Evolutionary conservation across 2,888 invertebrate genomes (phyloP).

Genomic region (Zaprionus bogoriensis): DNA sequence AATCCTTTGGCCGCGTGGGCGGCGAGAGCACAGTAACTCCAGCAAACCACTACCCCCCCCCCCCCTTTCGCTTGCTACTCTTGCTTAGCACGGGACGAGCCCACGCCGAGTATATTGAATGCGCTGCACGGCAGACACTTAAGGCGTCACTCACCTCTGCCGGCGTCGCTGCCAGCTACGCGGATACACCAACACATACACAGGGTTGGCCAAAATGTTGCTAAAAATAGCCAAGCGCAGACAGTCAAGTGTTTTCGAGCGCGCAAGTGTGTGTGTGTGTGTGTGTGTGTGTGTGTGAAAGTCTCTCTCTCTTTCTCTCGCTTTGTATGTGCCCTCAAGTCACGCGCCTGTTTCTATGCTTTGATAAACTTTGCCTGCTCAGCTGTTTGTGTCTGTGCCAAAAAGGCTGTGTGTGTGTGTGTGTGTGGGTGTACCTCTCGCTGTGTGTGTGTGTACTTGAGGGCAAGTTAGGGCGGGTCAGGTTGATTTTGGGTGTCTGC

Average conservation of each 20-base stretch:
- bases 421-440: conserved; percentile 12
- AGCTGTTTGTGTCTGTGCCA: conserved; percentile 38
- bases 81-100: conserved; percentile 27
- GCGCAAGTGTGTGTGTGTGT: conserved; percentile 15
- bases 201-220: conserved; percentile 49
- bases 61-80: not conserved
- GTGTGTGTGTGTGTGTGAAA: conserved; percentile 16
- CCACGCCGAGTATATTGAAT: conserved; percentile 40
- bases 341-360: conserved; percentile 71
- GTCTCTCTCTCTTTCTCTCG: conserved; percentile 5
- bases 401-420: conserved; percentile 3
- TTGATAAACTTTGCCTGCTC: conserved; percentile 65
- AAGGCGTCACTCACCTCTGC: conserved; percentile 55
- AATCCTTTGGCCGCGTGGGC: not conserved
- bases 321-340: conserved; percentile 53
- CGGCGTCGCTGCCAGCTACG: conserved; percentile 14
- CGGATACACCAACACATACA: conserved; percentile 22
- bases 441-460: conserved; percentile 45
- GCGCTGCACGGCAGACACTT: conserved; percentile 47
- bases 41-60: not conserved
- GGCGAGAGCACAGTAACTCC: no score
- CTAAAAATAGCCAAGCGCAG: conserved; percentile 56
- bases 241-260: conserved; percentile 47
- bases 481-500: conserved; percentile 56
- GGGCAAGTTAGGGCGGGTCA: conserved; percentile 73